Percentiles rank a stretch among this genome's conserved stretches.
These are phyloP conservation scores for Teleopsis dalmanni DNA, from an alignment of 1,140 invertebrate genomes.

Conservation along the genomic window DNA sequence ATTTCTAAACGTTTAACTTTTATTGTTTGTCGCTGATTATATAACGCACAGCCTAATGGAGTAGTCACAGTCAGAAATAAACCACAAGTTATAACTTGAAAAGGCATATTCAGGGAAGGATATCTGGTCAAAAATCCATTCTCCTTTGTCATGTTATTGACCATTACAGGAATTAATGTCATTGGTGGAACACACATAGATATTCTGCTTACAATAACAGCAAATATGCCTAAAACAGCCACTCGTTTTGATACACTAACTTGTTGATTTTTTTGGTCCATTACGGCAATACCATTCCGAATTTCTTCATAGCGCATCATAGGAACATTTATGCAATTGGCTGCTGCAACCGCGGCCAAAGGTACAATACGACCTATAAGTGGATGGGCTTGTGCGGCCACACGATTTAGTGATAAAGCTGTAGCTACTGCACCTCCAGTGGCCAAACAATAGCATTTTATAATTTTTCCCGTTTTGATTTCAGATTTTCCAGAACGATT, in stretches of 20 bases:
- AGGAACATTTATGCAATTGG: slow-evolving; percentile 89
- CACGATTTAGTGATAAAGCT: slow-evolving; percentile 65
- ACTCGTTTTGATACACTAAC: slow-evolving; percentile 65
- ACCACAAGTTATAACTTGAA: slow-evolving; percentile 63
- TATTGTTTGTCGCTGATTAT: slow-evolving; percentile 60
- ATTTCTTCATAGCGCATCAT: slow-evolving; percentile 81
- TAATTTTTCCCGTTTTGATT: slow-evolving; percentile 63
- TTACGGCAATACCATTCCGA: slow-evolving; percentile 66
- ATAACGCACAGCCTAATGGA: slow-evolving; percentile 72
- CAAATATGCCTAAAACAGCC: slow-evolving; percentile 66
- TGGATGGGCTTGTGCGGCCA: slow-evolving; percentile 38
- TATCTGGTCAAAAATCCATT: slow-evolving; percentile 47
- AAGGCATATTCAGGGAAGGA: slow-evolving; percentile 52
- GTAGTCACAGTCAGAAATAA: slow-evolving; percentile 70
- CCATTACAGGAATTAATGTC: slow-evolving; percentile 62
- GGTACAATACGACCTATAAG: slow-evolving; percentile 61
- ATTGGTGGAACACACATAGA: slow-evolving; percentile 84
- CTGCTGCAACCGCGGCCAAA: slow-evolving; percentile 78
- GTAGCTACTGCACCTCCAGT: slow-evolving; percentile 86
- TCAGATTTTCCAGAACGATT: slow-evolving; percentile 78
- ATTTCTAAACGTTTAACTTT: slow-evolving; percentile 49
- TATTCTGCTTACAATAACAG: slow-evolving; percentile 79
- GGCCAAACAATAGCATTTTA: slow-evolving; percentile 81
- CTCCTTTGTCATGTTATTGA: slow-evolving; percentile 57
- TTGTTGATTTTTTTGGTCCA: slow-evolving; percentile 62